Percentiles rank a stretch among this genome's conserved stretches.
Conservation (phyloP, 2,888 invertebrate genomes). For the Ophonus ardosiacus region DNA sequence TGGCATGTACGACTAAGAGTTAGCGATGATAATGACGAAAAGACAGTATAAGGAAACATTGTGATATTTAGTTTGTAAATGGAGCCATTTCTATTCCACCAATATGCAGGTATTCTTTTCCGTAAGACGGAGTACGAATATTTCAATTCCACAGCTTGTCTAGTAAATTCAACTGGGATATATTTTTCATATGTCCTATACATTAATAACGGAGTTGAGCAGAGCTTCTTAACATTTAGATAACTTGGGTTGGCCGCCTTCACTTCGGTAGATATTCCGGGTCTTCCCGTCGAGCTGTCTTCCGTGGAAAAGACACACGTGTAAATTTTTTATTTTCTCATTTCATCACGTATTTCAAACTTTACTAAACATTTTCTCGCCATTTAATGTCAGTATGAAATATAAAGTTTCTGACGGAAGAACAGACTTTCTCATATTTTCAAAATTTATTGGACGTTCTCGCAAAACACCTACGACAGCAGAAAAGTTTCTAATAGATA, state of each 20-base stretch:
- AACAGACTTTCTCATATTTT: conserved; percentile 24
- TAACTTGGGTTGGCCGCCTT: conserved; percentile 19
- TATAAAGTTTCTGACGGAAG: conserved; percentile 37
- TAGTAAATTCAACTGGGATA: conserved; percentile 44
- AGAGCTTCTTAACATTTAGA: conserved; percentile 51
- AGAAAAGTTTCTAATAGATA: conserved; percentile 18
- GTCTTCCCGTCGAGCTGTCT: conserved; percentile 36
- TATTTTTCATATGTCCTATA: conserved; percentile 47
- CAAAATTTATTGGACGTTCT: conserved; percentile 18
- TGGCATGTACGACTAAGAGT: no score
- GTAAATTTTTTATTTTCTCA: conserved; percentile 54
- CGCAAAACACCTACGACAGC: neutral
- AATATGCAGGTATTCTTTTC: conserved; percentile 13
- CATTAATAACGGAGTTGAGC: conserved; percentile 48
- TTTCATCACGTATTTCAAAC: conserved; percentile 55
- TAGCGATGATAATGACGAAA: neutral
- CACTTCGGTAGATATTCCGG: neutral
- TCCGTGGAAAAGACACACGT: conserved; percentile 27
- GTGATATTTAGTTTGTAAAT: conserved; percentile 1
- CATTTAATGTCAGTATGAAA: conserved; percentile 46
- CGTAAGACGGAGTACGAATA: conserved; percentile 3
- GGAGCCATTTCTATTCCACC: conserved; percentile 19
- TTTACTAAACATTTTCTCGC: conserved; percentile 40
- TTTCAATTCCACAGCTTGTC: conserved; percentile 47
- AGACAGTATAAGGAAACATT: neutral